A percentile compares a stretch with the other conserved stretches of the same genome.
Conservation (phyloP, 2,888 invertebrate genomes). For the Gnatocerus cornutus region DNA sequence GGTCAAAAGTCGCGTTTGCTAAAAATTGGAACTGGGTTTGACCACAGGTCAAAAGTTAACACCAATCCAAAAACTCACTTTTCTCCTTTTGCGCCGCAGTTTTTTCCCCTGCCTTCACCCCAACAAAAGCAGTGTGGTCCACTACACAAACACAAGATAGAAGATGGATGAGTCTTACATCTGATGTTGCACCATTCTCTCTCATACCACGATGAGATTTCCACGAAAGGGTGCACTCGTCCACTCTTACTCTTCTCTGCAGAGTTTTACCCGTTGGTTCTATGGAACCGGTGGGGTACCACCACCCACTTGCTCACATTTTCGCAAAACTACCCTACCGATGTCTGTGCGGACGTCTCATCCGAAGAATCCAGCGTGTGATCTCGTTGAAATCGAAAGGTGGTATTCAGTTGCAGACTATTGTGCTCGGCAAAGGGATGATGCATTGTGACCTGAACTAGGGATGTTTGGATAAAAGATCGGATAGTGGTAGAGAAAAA, state of each 20-base stretch:
- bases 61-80: too few relatives aligned
- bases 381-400: constrained; percentile 40
- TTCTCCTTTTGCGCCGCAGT: constrained; percentile 37
- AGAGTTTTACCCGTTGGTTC: too few relatives aligned
- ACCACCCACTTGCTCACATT: neutral
- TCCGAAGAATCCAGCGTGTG: constrained; percentile 30
- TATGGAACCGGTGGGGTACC: too few relatives aligned
- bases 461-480: constrained; percentile 57
- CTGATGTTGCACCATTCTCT: constrained; percentile 59
- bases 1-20: constrained; percentile 13
- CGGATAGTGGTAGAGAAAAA: constrained; percentile 47
- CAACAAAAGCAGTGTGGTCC: constrained; percentile 67
- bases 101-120: constrained; percentile 51
- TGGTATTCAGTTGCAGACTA: constrained; percentile 47
- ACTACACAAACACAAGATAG: constrained; percentile 69
- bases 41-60: neutral
- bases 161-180: constrained; percentile 68
- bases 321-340: neutral
- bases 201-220: constrained; percentile 57
- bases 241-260: constrained; percentile 19
- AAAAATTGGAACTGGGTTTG: constrained; percentile 13
- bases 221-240: constrained; percentile 34
- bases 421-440: constrained; percentile 47
- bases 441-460: constrained; percentile 53
- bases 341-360: neutral